Conservation (phyloP, 2,888 invertebrate genomes). For the Amphimallon solstitiale region DNA sequence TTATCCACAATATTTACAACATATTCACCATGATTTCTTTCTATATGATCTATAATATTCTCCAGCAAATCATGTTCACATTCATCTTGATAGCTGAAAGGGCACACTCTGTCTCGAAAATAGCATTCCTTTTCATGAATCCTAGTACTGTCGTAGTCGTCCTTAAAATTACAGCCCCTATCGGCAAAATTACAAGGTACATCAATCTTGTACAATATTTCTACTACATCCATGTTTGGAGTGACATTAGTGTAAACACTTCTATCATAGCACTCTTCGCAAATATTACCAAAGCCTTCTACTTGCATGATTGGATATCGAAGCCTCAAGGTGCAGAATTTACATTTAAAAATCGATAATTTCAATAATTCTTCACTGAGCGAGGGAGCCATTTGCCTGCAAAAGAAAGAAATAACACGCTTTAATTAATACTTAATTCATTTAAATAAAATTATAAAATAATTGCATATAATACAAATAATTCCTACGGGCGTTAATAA, state of each 20-base stretch:
- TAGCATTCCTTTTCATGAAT: conserved; percentile 3
- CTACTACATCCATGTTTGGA: not conserved
- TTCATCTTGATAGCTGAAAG: not conserved
- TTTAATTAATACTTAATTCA: too few species aligned
- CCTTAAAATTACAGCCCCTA: conserved; percentile 1
- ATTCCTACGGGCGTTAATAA: too few species aligned
- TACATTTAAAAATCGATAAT: not conserved
- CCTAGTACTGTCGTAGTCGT: not conserved
- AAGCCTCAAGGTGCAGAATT: not conserved
- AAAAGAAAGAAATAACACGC: too few species aligned
- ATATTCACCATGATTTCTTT: not conserved
- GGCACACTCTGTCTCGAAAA: conserved; percentile 10
- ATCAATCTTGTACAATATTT: not conserved
- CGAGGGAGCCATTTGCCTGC: too few species aligned
- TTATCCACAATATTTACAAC: not conserved
- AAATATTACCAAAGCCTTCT: not conserved
- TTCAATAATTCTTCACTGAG: not conserved
- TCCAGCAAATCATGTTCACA: conserved; percentile 2
- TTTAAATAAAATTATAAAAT: too few species aligned
- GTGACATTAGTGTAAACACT: not conserved
- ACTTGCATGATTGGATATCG: conserved; percentile 1
- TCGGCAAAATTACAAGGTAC: not conserved
- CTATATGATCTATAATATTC: not conserved
- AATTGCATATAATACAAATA: too few species aligned
- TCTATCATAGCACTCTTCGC: not conserved